Evolutionary conservation across 1,140 invertebrate genomes (phyloP).

Genomic region (Danaus plexippus): DNA sequence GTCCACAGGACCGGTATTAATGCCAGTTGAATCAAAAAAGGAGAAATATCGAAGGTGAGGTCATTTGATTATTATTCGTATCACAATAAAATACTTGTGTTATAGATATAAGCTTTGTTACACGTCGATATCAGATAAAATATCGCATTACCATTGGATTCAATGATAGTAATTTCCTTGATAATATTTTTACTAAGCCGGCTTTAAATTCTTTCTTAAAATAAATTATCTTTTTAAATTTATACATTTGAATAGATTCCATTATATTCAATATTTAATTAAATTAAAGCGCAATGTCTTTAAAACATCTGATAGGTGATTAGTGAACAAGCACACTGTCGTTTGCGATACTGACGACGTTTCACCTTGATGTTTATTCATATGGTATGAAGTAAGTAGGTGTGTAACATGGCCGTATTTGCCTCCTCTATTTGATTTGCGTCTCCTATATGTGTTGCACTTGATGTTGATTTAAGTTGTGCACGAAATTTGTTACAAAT

Average conservation of each 20-base stretch:
- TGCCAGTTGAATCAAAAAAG: slow-evolving; percentile 65
- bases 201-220: slow-evolving; percentile 26
- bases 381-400: slow-evolving; percentile 47
- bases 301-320: slow-evolving; percentile 29
- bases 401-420: slow-evolving; percentile 25
- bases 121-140: slow-evolving; percentile 47
- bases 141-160: slow-evolving; percentile 44
- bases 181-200: slow-evolving; percentile 23
- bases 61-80: slow-evolving; percentile 46
- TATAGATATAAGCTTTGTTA: slow-evolving; percentile 48
- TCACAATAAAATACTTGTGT: slow-evolving; percentile 49
- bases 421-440: slow-evolving; percentile 3
- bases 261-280: slow-evolving; percentile 10
- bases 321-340: slow-evolving; percentile 26
- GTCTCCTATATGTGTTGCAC: too few relatives aligned
- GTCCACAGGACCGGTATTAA: slow-evolving; percentile 53
- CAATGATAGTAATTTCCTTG: slow-evolving; percentile 32
- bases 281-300: slow-evolving; percentile 26
- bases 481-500: too few relatives aligned
- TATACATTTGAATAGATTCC: background rate
- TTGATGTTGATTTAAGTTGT: too few relatives aligned
- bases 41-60: slow-evolving; percentile 68
- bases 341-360: slow-evolving; percentile 36
- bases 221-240: slow-evolving; percentile 8
- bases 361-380: slow-evolving; percentile 67